Conservation (phyloP, 2,888 invertebrate species). For the Tinea semifulvella region DNA sequence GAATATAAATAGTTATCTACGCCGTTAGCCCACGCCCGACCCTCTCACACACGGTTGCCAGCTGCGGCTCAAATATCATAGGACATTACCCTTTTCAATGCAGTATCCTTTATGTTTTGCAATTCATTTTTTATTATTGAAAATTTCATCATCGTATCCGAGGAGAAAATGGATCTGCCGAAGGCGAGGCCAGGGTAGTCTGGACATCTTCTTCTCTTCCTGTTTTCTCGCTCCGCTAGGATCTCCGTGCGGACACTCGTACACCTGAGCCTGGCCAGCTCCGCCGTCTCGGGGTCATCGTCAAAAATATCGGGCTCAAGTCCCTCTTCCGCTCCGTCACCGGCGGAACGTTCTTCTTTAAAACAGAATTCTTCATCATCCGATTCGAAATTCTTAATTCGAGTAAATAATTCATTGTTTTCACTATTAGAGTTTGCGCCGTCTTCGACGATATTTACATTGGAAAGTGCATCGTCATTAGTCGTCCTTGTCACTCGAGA, state of each 20-base stretch:
- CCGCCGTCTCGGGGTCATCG: slow-evolving; percentile 81
- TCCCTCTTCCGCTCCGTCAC: slow-evolving; percentile 57
- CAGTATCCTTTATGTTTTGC: slow-evolving; percentile 96
- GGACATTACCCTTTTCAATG: slow-evolving; percentile 91
- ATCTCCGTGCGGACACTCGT: slow-evolving; percentile 90
- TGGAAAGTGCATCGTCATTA: slow-evolving; percentile 67
- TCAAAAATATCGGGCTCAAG: slow-evolving; percentile 52
- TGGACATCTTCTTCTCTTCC: slow-evolving; percentile 82
- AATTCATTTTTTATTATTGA: slow-evolving; percentile 96
- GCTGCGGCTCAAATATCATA: slow-evolving; percentile 48
- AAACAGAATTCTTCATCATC: slow-evolving; percentile 52
- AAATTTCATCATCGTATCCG: slow-evolving; percentile 98
- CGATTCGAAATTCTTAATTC: slow-evolving; percentile 38
- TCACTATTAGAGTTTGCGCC: slow-evolving; percentile 43
- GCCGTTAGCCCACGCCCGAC: slow-evolving; percentile 53
- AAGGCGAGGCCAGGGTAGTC: slow-evolving; percentile 94
- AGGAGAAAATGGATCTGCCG: slow-evolving; percentile 92
- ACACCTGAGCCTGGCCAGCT: slow-evolving; percentile 85
- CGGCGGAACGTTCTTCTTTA: slow-evolving; percentile 52
- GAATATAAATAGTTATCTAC: slow-evolving; percentile 61
- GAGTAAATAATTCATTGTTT: slow-evolving; percentile 47
- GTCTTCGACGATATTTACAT: slow-evolving; percentile 48
- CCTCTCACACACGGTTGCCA: slow-evolving; percentile 33
- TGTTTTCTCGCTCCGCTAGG: slow-evolving; percentile 83
- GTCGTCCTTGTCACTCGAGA: slow-evolving; percentile 65